Conservation (phyloP, 1,140 invertebrate genomes). For the Drosophila nigrodunni region DNA sequence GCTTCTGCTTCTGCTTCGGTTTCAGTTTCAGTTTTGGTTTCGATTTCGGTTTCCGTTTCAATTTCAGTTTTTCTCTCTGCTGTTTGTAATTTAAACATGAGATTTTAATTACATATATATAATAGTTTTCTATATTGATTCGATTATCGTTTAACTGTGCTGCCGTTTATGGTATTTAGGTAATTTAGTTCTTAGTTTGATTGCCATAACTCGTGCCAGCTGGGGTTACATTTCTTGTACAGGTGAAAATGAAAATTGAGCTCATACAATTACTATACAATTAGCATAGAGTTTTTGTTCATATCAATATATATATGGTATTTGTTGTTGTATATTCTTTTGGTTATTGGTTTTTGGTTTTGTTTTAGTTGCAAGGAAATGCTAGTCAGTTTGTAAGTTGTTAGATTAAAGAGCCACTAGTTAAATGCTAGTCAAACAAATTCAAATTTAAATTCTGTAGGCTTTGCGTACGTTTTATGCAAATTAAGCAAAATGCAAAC, state of each 20-base stretch:
- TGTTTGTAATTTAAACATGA: slow-evolving; percentile 30
- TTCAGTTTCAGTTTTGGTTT: slow-evolving; percentile 5
- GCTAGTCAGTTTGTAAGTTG: slow-evolving; percentile 63
- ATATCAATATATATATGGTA: slow-evolving; percentile 14
- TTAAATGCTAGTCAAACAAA: slow-evolving; percentile 75
- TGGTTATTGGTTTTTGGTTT: slow-evolving; percentile 16
- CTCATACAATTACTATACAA: slow-evolving; percentile 60
- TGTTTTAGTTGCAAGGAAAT: slow-evolving; percentile 55
- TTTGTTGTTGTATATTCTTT: slow-evolving; percentile 12
- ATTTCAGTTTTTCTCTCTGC: slow-evolving; percentile 5
- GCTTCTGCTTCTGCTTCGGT: background rate
- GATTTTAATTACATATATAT: slow-evolving; percentile 24
- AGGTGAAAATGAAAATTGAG: slow-evolving; percentile 73
- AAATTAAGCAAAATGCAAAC: slow-evolving; percentile 75
- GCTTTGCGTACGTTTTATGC: slow-evolving; percentile 72
- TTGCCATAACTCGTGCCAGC: slow-evolving; percentile 86
- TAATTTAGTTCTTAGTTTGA: slow-evolving; percentile 38
- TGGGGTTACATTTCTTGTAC: slow-evolving; percentile 85
- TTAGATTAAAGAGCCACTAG: slow-evolving; percentile 68
- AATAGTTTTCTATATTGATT: slow-evolving; percentile 12
- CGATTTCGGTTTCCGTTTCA: background rate
- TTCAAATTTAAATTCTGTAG: slow-evolving; percentile 46
- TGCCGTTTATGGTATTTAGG: slow-evolving; percentile 35
- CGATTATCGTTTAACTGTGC: slow-evolving; percentile 10
- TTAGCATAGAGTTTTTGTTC: slow-evolving; percentile 46